phyloP scores from a whole-genome alignment of 2,888 invertebrate species.

The Macrophya alboannulata region DNA sequence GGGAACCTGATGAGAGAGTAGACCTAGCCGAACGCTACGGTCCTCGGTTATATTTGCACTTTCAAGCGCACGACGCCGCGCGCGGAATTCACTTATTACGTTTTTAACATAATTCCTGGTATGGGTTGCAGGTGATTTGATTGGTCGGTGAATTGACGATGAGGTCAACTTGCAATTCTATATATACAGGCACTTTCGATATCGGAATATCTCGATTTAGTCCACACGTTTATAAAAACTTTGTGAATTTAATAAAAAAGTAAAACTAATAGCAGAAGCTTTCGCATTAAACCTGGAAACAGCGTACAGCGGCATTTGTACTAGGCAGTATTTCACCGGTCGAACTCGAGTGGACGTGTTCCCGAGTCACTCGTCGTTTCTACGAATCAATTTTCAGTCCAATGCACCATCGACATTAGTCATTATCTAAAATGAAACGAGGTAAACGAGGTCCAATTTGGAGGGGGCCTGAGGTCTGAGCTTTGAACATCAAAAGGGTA shows the following conservation, averaged over 20 bases:
- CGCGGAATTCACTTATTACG: neutral
- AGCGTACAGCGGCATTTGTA: neutral
- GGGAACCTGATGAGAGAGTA: constrained; percentile 44
- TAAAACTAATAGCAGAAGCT: neutral
- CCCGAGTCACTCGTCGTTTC: constrained; percentile 22
- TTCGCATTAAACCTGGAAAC: neutral
- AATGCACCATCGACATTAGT: constrained; percentile 38
- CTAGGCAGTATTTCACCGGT: neutral
- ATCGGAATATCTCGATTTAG: neutral
- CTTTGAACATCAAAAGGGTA: constrained; percentile 28
- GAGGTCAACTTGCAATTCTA: constrained; percentile 2
- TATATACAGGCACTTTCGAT: neutral
- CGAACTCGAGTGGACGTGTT: neutral
- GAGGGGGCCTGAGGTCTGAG: constrained; percentile 10
- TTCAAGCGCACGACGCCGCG: constrained; percentile 5
- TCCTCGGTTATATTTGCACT: constrained; percentile 33
- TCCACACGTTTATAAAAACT: neutral
- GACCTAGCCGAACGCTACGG: neutral
- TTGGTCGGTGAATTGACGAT: constrained; percentile 19
- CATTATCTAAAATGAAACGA: constrained; percentile 39
- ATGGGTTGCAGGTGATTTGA: neutral
- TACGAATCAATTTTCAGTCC: constrained; percentile 36
- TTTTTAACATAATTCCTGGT: constrained; percentile 17
- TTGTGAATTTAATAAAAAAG: neutral
- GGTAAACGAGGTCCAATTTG: neutral